Evolutionary conservation across 2,888 invertebrate species (phyloP).

Genomic region (Drosophila setosimentum): DNA sequence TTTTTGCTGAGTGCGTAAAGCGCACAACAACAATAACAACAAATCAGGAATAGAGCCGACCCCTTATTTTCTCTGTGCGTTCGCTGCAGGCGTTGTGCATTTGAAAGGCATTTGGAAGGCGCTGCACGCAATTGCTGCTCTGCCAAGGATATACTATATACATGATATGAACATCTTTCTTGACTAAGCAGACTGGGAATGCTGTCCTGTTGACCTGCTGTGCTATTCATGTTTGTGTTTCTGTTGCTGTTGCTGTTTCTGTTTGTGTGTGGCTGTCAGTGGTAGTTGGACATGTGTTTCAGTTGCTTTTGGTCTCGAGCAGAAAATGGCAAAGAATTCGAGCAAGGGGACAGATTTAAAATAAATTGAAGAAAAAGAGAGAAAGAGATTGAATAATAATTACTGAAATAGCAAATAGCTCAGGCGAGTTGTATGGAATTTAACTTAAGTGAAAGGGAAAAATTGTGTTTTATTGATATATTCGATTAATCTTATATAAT

Average conservation of each 20-base stretch:
- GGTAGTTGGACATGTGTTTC: conserved; percentile 54
- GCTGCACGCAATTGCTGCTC: conserved; percentile 47
- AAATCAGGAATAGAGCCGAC: conserved; percentile 18
- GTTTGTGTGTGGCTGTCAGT: conserved; percentile 22
- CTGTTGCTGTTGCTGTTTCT: background rate
- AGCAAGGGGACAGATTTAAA: background rate
- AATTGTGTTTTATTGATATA: background rate
- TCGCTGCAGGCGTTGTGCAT: conserved; percentile 56
- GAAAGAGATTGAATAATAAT: background rate
- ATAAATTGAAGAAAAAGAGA: background rate
- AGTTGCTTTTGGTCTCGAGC: conserved; percentile 49
- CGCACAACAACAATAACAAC: conserved; percentile 36
- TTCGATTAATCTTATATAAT: background rate
- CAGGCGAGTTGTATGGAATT: background rate
- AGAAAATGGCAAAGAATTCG: background rate
- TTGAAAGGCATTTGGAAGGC: conserved; percentile 56
- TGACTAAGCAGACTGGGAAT: background rate
- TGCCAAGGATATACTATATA: conserved; percentile 29
- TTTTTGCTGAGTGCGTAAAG: conserved; percentile 76
- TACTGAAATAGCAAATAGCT: background rate
- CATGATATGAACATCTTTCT: conserved; percentile 16
- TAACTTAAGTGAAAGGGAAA: background rate
- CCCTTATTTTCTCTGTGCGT: conserved; percentile 32
- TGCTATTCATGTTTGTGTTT: conserved; percentile 1
- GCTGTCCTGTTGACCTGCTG: conserved; percentile 42